Evolutionary conservation across 2,888 invertebrate species (phyloP), one percentile per base, ranked within the genome.

Genomic region (Resseliella maxima): DNA sequence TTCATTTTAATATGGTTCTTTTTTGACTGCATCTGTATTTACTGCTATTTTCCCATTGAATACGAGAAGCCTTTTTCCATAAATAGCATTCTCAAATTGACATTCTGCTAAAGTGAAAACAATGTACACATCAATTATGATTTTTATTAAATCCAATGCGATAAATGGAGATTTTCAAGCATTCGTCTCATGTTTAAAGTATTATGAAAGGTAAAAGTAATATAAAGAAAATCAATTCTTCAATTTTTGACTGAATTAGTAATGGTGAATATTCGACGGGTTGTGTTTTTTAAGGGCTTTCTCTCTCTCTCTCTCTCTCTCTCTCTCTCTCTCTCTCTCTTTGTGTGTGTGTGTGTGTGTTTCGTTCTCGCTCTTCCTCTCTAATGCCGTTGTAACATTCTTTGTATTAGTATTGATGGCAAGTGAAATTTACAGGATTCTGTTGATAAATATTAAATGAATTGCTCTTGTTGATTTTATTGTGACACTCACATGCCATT

Each of bases 121-220:
- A 27, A 12, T 59, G 72, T 72, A 72, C 72, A 72, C 72, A 72
- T 72, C 72, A 72, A 72, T 72, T 72, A 72, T 72, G 72, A 15
- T 72, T 72, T 72, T 27, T 27, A 72, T 72, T 31, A 31, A 72
- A 72, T 72, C 31, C 31, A 72, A 31, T 31, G 31, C 31, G 18
- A 72, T 72, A 12, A 72, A 72, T 24, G 6, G 72, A 27, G 31
- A 31, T 72, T 72, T 72, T 15, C 3, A 24, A 3, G 2, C 24
- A 6, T 18, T 50, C 21, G 50, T 50, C 21, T 2, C 41, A 8
- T n/a, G n/a, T n/a, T n/a, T n/a, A n/a, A n/a, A n/a, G n/a, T n/a
- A n/a, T n/a, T n/a, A n/a, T n/a, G n/a, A n/a, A n/a, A n/a, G n/a
- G n/a, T n/a, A n/a, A n/a, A n/a, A n/a, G n/a, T n/a, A n/a, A n/a